These are phyloP conservation scores for Rafetus swinhoei DNA, from an alignment of 2,113 vertebrate genomes.

Conservation along the genomic window DNA sequence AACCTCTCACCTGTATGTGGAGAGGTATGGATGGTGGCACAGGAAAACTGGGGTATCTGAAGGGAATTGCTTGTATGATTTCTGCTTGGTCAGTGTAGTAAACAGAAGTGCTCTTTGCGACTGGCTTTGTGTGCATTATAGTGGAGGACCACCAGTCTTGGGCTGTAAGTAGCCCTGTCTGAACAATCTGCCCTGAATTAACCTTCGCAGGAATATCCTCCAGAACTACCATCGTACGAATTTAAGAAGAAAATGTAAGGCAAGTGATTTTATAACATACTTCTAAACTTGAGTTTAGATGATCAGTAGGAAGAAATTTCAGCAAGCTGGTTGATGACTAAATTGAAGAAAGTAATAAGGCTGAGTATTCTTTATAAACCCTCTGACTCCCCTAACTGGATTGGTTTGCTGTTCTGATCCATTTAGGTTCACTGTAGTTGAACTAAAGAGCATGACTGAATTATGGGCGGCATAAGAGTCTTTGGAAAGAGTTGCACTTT, in stretches of 20 bases:
- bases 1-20: too few relatives aligned
- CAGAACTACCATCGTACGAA: too few relatives aligned
- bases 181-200: too few relatives aligned
- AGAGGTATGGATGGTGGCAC: too few relatives aligned
- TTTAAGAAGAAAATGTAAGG: neutral
- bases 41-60: too few relatives aligned
- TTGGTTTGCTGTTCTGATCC: neutral
- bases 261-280: neutral
- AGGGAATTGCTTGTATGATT: too few relatives aligned
- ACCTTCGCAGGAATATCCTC: too few relatives aligned
- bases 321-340: neutral
- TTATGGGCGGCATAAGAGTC: neutral
- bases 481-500: neutral
- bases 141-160: too few relatives aligned
- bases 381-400: neutral
- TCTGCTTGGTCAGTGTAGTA: too few relatives aligned
- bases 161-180: too few relatives aligned
- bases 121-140: too few relatives aligned
- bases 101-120: too few relatives aligned
- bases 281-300: neutral
- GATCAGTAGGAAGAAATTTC: neutral
- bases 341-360: fast-evolving
- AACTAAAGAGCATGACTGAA: neutral
- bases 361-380: neutral
- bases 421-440: neutral